Conservation (phyloP, 2,888 invertebrate species). For the Hypsopygia costalis region DNA sequence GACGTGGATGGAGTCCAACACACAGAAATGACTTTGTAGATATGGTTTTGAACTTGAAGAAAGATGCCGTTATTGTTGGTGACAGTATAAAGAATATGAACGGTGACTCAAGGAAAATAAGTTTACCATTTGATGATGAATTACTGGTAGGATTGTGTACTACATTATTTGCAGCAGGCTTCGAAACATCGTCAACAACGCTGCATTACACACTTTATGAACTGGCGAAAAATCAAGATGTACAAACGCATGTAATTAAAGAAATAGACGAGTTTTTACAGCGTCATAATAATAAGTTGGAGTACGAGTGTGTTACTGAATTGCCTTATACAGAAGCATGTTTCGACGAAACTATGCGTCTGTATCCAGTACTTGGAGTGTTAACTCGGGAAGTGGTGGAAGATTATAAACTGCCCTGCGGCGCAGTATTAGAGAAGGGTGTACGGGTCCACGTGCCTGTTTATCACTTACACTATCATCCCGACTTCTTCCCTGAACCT, state of each 20-base stretch:
- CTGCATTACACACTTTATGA: constrained; percentile 40
- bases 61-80: constrained; percentile 31
- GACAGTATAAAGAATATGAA: constrained; percentile 34
- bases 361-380: constrained; percentile 41
- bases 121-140: constrained; percentile 45
- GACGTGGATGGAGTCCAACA: constrained; percentile 30
- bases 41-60: constrained; percentile 35
- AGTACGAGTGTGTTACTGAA: constrained; percentile 41
- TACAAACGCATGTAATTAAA: constrained; percentile 27
- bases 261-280: constrained; percentile 42
- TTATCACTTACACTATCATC: constrained; percentile 34
- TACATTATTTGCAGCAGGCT: constrained; percentile 62
- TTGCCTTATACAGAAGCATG: constrained; percentile 46
- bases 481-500: constrained; percentile 39
- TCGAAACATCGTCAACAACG: constrained; percentile 45
- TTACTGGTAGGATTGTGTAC: constrained; percentile 72
- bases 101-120: constrained; percentile 23
- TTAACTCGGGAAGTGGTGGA: constrained; percentile 44
- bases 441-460: constrained; percentile 41
- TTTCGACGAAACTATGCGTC: constrained; percentile 41
- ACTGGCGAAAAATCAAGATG: constrained; percentile 37
- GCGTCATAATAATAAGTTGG: constrained; percentile 26
- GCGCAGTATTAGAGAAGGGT: constrained; percentile 34
- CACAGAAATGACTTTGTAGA: constrained; percentile 48
- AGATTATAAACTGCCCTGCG: constrained; percentile 38